Conservation (phyloP, 1,140 invertebrate species). For the Anadara kagoshimensis region DNA sequence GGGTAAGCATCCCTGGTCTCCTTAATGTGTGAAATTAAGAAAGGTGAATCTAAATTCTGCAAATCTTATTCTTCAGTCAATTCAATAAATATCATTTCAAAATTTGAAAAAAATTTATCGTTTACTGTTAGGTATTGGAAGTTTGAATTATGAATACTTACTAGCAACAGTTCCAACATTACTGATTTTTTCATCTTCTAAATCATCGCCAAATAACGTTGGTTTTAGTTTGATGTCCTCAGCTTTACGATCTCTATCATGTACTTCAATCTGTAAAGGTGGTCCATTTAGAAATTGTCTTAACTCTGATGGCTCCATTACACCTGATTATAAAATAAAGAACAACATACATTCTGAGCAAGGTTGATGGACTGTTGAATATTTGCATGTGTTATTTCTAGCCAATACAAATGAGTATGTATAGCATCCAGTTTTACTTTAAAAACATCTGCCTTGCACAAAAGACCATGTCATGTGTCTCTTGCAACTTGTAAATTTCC, state of each 20-base stretch:
- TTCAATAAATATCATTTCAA: background rate
- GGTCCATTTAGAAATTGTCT: constrained; percentile 68
- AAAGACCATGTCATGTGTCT: too few relatives aligned
- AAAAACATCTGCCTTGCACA: too few relatives aligned
- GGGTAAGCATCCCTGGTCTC: too few relatives aligned
- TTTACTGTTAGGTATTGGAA: too few relatives aligned
- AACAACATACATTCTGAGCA: too few relatives aligned
- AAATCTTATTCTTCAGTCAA: too few relatives aligned
- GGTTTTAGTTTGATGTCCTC: constrained; percentile 61
- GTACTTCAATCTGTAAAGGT: constrained; percentile 68
- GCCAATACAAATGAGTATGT: background rate
- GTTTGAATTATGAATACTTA: constrained; percentile 44
- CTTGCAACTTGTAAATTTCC: too few relatives aligned
- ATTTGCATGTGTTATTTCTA: background rate
- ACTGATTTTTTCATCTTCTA: constrained; percentile 73
- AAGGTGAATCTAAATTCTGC: too few relatives aligned
- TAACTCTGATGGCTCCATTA: constrained; percentile 63
- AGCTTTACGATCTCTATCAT: constrained; percentile 69
- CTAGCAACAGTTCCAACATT: constrained; percentile 71
- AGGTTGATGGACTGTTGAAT: background rate
- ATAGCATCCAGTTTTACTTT: background rate
- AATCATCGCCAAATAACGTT: constrained; percentile 71
- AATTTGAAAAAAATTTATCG: background rate
- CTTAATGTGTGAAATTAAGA: too few relatives aligned
- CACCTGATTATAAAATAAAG: constrained; percentile 52